These are phyloP conservation scores for Silurus asotus DNA, from an alignment of 2,113 vertebrate genomes.

Conservation along the genomic window DNA sequence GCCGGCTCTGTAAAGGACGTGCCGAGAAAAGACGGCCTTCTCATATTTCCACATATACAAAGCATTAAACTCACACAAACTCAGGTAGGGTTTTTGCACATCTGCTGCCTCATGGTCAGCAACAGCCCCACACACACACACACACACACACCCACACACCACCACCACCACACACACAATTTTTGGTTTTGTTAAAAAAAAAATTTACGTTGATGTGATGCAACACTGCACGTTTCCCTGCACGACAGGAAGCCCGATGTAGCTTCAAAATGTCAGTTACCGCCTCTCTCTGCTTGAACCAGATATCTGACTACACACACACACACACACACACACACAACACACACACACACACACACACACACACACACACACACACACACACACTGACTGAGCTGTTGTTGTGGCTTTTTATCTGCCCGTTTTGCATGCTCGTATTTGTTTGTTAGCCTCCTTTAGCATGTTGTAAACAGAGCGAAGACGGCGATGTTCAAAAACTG, in stretches of 20 bases:
- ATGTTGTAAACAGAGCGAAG: not conserved
- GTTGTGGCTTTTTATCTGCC: not conserved
- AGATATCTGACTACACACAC: not conserved
- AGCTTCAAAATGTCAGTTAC: constrained; percentile 63
- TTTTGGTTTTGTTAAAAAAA: too few relatives aligned
- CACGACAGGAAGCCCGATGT: constrained; percentile 68
- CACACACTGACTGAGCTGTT: not conserved
- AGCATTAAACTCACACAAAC: constrained; percentile 88
- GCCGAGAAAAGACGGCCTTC: constrained; percentile 74
- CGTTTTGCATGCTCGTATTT: not conserved
- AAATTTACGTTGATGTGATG: constrained; percentile 17
- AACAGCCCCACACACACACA: not conserved
- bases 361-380: too few relatives aligned
- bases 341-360: not conserved
- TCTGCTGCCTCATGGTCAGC: not conserved
- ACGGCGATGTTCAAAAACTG: not conserved
- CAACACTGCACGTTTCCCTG: not conserved
- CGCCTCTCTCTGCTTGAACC: not conserved
- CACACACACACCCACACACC: constrained; percentile 23
- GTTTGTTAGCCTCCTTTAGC: not conserved
- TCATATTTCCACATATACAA: constrained; percentile 88
- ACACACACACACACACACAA: not conserved
- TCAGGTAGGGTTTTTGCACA: constrained; percentile 76
- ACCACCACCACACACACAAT: not conserved
- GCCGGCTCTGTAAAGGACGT: constrained; percentile 72